Evolutionary conservation across 2,888 invertebrate species (phyloP), one percentile per base, ranked within the genome.

Genomic region (Elegia similella): DNA sequence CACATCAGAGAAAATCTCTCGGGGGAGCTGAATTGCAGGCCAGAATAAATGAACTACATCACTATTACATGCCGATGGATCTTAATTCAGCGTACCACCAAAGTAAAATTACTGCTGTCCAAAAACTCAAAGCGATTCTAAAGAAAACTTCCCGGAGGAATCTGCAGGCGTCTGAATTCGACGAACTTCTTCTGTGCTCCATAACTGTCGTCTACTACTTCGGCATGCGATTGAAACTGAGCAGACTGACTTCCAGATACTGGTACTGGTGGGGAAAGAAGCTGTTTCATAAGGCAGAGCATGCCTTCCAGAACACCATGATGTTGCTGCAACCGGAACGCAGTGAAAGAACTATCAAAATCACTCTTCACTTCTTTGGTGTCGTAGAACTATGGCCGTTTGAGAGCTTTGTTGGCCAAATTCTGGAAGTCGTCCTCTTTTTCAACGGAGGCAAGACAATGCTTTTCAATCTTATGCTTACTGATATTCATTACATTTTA

Each of bases 211-310:
- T 85, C 0, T 85, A 82, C 59, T 84, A 78, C 59, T 86, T 84
- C 55, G 86, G 84, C 1, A 85, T 84, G 85, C 68, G 76, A 7
- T 59, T 86, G 6, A 85, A 81, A 69, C 52, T 78, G n/a, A 77
- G 67, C 42, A 67, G 60, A 47, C 52, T 74, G 0, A 71, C 66
- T 1, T 74, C 79, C 0, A 71, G 59, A 38, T 66, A 65, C 58
- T 75, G 75, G 72, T 59, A 65, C 52, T 76, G 76, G 72, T 74
- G 70, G 30, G 72, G 70, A 0, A 73, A 71, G 50, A 72, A 75
- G 56, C 66, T 72, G n/a, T 84, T 84, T 56, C 67, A 65, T 13
- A 78, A 66, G 64, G 76, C 80, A 1, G 84, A 85, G 61, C 55
- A 63, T n/a, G 69, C 71, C 0, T 82, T 83, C 57, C 80, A 80